Percentiles rank a stretch among this genome's conserved stretches.
These are phyloP conservation scores for Prionace glauca DNA, from an alignment of 2,797 vertebrate species.

Conservation along the genomic window DNA sequence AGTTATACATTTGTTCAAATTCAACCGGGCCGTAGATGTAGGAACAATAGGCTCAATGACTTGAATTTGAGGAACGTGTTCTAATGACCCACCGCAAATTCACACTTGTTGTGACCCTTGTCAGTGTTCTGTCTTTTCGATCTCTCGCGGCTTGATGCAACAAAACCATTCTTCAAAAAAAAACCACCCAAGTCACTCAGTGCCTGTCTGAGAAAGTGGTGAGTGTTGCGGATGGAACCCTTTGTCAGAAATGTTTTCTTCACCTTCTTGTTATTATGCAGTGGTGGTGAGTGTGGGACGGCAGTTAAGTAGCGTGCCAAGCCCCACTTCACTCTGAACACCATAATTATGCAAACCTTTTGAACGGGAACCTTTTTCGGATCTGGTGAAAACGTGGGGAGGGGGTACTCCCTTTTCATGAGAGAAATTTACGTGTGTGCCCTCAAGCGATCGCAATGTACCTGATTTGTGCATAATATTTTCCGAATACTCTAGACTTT, in stretches of 20 bases:
- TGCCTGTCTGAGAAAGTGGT: neutral
- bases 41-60: neutral
- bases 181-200: neutral
- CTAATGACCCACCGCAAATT: neutral
- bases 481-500: neutral
- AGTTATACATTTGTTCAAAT: neutral
- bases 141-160: neutral
- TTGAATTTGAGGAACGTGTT: neutral
- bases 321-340: neutral
- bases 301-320: neutral
- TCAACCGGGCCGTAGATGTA: neutral
- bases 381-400: neutral
- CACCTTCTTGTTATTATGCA: neutral
- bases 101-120: neutral
- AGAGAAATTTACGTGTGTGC: neutral
- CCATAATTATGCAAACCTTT: neutral
- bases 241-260: neutral
- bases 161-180: neutral
- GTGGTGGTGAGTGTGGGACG: neutral
- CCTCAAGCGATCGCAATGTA: neutral
- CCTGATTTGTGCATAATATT: neutral
- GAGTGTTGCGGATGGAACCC: neutral
- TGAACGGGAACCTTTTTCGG: neutral
- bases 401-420: too few relatives aligned
- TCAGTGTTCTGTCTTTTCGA: neutral